These are phyloP conservation scores for Ectobius pallidus DNA, from an alignment of 2,888 invertebrate species.

Conservation along the genomic window DNA sequence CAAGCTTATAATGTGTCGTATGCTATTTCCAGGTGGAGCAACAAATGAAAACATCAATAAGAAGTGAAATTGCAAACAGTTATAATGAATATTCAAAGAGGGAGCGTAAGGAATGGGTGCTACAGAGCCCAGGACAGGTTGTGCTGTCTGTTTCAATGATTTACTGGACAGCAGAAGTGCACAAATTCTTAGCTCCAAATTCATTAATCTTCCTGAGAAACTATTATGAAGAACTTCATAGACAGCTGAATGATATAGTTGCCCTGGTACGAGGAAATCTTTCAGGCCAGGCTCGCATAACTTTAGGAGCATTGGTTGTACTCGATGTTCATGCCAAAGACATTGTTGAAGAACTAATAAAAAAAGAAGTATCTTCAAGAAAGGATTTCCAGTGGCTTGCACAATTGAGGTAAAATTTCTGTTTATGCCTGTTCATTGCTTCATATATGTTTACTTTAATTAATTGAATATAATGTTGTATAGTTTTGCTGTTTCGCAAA, in stretches of 20 bases:
- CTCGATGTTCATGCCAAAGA: conserved; percentile 88
- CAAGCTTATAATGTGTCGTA: too few relatives aligned
- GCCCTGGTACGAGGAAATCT: conserved; percentile 75
- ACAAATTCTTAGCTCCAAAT: conserved; percentile 67
- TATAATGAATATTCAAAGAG: conserved; percentile 66
- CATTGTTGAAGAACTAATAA: conserved; percentile 70
- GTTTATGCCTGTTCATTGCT: too few relatives aligned
- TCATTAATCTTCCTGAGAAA: conserved; percentile 52
- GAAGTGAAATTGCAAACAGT: conserved; percentile 70
- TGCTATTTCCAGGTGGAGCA: conserved; percentile 70
- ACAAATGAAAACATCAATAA: conserved; percentile 76
- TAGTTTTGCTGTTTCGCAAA: too few relatives aligned
- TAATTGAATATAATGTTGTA: too few relatives aligned
- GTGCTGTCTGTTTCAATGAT: conserved; percentile 80
- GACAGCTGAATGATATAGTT: conserved; percentile 76
- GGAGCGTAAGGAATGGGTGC: conserved; percentile 71
- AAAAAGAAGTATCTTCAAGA: conserved; percentile 68
- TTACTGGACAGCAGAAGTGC: conserved; percentile 82
- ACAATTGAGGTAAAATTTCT: conserved; percentile 65
- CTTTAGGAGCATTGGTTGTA: conserved; percentile 81
- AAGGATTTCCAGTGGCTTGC: conserved; percentile 86
- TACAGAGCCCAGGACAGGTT: conserved; percentile 82
- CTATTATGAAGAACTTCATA: conserved; percentile 44
- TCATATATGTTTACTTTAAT: too few relatives aligned
- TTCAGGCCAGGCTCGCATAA: conserved; percentile 73